Evolutionary conservation across 2,888 invertebrate species (phyloP), one percentile per base, ranked within the genome.

Genomic region (Folsomia manolachei): DNA sequence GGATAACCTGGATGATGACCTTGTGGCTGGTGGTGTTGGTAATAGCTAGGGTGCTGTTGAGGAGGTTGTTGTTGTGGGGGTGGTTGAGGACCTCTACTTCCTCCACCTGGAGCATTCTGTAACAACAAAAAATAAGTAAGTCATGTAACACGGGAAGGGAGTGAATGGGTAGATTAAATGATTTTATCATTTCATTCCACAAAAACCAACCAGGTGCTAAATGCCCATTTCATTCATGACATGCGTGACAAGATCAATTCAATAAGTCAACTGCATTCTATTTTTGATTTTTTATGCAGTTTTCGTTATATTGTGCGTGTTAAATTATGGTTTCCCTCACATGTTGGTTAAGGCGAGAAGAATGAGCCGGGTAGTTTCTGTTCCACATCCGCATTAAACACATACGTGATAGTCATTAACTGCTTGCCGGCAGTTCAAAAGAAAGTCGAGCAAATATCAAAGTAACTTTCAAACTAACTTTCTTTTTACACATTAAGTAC

Each of bases 1-100:
- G 78, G 78, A 63, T 75, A 78, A 23, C 77, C 77, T 68, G 70
- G 72, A 62, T 75, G 75, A 27, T 73, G 73, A 52, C 75, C 75
- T 75, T 75, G 73, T 62, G 71, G 71, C 63, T 70, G 70, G 52
- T 75, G 71, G 65, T 69, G 73, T 63, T 76, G 75, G 71, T 78
- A 75, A 63, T 75, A 72, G 73, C 73, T 75, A 27, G 73, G 76
- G 65, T 74, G 78, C 60, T 75, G 77, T 60, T 71, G 67, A 1
- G 39, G 73, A 26, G 71, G 73, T 27, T 69, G 74, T 63, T 62
- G 62, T 62, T 72, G 70, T n/a, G 75, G 71, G 7, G 76, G 76
- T 62, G 72, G 68, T 52, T 74, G 74, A 70, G 75, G 70, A 73
- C 74, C 74, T 75, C 74, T 73, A 27, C 71, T 72, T 56, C 71